Evolutionary conservation across 2,888 invertebrate species (phyloP).

Genomic region (Oeneis ivallda): DNA sequence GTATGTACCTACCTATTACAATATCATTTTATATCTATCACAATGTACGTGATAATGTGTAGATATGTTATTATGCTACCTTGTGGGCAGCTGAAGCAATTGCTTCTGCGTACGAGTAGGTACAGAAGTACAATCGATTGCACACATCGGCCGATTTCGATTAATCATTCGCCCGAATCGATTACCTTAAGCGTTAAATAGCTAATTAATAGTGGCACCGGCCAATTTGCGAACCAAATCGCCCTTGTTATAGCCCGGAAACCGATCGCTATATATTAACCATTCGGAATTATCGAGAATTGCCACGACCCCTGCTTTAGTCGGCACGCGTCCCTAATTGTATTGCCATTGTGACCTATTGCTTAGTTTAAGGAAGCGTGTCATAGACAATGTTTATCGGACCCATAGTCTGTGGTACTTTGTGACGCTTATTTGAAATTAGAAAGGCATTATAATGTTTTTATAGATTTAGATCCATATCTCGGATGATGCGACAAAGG

Average conservation of each 20-base stretch:
- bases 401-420: slow-evolving; percentile 42
- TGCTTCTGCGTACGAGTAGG: no score
- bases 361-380: slow-evolving; percentile 33
- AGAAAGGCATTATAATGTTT: slow-evolving; percentile 1
- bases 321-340: slow-evolving; percentile 58
- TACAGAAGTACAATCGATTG: not conserved
- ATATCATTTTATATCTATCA: no score
- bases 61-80: no score
- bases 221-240: slow-evolving; percentile 64
- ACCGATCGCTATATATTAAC: slow-evolving; percentile 66
- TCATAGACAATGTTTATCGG: slow-evolving; percentile 69
- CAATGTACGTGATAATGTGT: no score
- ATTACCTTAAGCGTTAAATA: slow-evolving; percentile 55
- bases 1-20: no score
- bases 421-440: slow-evolving; percentile 8
- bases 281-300: slow-evolving; percentile 70
- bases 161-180: slow-evolving; percentile 47
- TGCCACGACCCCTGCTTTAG: slow-evolving; percentile 51
- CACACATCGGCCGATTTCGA: slow-evolving; percentile 7
- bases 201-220: slow-evolving; percentile 67
- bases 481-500: no score
- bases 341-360: slow-evolving; percentile 18
- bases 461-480: not conserved
- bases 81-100: no score
- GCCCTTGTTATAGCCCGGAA: slow-evolving; percentile 60